phyloP scores from a whole-genome alignment of 2,113 vertebrate species.

The Acrocephalus kingi region DNA sequence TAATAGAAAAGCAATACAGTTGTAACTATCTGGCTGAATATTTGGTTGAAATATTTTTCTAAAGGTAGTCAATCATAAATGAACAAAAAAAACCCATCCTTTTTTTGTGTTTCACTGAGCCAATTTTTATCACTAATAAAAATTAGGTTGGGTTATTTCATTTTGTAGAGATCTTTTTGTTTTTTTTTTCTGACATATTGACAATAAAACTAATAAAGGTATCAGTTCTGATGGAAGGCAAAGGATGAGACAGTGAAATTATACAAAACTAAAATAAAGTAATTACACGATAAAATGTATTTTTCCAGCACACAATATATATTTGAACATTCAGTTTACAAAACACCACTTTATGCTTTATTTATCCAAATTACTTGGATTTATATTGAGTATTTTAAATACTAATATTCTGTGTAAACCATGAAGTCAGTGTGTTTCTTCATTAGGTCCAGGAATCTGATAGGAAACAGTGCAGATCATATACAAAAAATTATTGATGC shows the following conservation, averaged over 20 bases:
- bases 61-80: not conserved
- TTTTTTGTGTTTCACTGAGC: not conserved
- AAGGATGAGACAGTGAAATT: not conserved
- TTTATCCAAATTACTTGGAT: not conserved
- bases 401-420: not conserved
- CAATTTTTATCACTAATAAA: not conserved
- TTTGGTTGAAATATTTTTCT: not conserved
- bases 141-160: not conserved
- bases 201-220: not conserved
- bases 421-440: not conserved
- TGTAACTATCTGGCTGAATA: not conserved
- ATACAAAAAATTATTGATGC: not conserved
- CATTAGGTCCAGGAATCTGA: not conserved
- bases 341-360: not conserved
- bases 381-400: not conserved
- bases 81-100: not conserved
- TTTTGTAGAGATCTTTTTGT: not conserved
- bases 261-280: not conserved
- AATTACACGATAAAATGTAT: not conserved
- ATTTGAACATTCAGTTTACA: not conserved
- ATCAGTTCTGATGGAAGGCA: not conserved
- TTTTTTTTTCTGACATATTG: not conserved
- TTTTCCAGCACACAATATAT: not conserved
- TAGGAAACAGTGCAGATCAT: not conserved
- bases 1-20: not conserved